Percentiles rank a stretch among this genome's conserved stretches.
Evolutionary conservation across 2,113 vertebrate genomes (phyloP).

Genomic region (Lanius collurio): DNA sequence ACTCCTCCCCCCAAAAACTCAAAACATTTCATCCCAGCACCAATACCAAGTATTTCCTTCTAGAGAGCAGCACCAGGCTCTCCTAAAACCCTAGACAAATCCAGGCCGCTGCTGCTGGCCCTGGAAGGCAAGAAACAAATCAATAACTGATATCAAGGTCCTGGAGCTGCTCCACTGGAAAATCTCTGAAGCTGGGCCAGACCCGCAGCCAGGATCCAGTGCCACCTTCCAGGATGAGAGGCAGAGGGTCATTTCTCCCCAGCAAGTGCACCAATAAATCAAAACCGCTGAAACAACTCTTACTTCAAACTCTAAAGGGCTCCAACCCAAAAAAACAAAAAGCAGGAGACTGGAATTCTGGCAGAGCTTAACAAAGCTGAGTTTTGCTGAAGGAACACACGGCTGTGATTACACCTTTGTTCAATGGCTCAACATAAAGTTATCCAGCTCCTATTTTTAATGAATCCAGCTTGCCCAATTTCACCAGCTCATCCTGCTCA

Average conservation of each 20-base stretch:
- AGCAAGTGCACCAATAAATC: background rate
- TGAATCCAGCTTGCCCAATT: background rate
- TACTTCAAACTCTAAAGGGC: background rate
- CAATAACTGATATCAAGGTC: background rate
- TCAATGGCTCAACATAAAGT: background rate
- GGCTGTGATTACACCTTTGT: accelerated
- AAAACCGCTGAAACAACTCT: background rate
- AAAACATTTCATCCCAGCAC: background rate
- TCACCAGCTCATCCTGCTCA: background rate
- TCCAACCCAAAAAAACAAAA: background rate
- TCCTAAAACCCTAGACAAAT: background rate
- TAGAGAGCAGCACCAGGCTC: background rate
- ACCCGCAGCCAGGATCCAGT: background rate
- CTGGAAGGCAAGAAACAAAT: background rate
- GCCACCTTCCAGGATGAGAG: background rate
- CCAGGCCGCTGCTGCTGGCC: background rate
- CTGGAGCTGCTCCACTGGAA: background rate
- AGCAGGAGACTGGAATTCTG: background rate
- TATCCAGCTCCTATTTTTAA: background rate
- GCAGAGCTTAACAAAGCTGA: background rate
- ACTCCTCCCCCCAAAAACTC: background rate
- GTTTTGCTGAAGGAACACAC: background rate
- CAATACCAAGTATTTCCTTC: background rate
- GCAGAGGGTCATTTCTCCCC: too few relatives aligned
- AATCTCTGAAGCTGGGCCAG: background rate